Evolutionary conservation across 92 coral and sea anemone genomes (phyloP).

Genomic region (Phymanthus crucifer): DNA sequence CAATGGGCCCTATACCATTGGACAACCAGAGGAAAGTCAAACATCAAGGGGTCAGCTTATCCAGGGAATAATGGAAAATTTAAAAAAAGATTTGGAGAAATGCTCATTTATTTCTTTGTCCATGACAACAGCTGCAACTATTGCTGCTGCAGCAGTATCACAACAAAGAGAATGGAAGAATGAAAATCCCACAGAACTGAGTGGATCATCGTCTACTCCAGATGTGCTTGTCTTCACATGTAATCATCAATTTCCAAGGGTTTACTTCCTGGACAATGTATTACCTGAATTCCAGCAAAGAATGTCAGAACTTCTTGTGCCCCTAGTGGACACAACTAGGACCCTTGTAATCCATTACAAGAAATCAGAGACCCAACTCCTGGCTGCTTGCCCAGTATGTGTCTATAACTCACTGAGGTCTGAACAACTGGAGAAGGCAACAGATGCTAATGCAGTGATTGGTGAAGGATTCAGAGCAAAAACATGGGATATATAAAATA

Average conservation of each 20-base stretch:
- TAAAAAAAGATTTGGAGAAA: conserved; percentile 81
- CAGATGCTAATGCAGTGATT: conserved; percentile 6
- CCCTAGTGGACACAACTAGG: conserved; percentile 72
- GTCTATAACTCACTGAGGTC: conserved; percentile 85
- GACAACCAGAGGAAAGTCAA: conserved; percentile 31
- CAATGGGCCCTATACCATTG: conserved; percentile 18
- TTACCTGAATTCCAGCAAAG: conserved; percentile 94
- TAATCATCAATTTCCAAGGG: conserved; percentile 85
- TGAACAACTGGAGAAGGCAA: conserved; percentile 62
- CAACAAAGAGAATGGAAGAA: conserved; percentile 68
- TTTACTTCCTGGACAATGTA: conserved; percentile 74
- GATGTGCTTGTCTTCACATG: conserved; percentile 89
- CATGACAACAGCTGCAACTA: conserved; percentile 80
- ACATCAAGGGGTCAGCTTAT: conserved; percentile 60
- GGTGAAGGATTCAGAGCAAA: conserved; percentile 48
- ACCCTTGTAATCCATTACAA: conserved; percentile 59
- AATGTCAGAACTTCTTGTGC: conserved; percentile 75
- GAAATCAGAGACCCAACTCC: conserved; percentile 56
- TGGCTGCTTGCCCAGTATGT: conserved; percentile 91
- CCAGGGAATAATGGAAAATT: conserved; percentile 89
- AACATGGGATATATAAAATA: conserved; percentile 61
- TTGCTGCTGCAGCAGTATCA: conserved; percentile 89
- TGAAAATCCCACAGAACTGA: conserved; percentile 22
- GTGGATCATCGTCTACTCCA: conserved; percentile 19
- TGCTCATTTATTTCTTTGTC: conserved; percentile 70